A percentile compares a stretch with the other conserved stretches of the same genome.
phyloP scores from a whole-genome alignment of 2,888 invertebrate genomes.

The Heteromyza rotundicornis region DNA sequence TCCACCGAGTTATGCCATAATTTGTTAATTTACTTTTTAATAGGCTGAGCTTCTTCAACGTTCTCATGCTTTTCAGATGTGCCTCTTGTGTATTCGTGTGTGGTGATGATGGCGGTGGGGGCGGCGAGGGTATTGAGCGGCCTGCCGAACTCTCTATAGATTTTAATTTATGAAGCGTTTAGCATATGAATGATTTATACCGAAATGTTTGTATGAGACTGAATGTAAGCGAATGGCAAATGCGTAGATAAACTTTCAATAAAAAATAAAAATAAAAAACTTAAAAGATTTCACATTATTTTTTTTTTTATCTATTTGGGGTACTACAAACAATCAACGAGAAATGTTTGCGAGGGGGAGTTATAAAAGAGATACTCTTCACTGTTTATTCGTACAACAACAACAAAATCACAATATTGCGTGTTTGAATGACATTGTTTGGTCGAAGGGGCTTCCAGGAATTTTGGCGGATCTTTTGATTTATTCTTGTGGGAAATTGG shows the following conservation, averaged over 20 bases:
- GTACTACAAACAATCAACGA: no score
- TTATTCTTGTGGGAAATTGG: conserved; percentile 33
- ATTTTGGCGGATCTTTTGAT: conserved; percentile 50
- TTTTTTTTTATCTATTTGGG: no score
- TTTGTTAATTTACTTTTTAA: conserved; percentile 4
- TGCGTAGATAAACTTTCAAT: conserved; percentile 38
- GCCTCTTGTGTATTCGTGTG: not conserved
- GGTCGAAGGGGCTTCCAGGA: conserved; percentile 44
- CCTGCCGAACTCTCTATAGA: conserved; percentile 7
- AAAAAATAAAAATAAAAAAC: not conserved
- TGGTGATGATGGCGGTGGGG: not conserved
- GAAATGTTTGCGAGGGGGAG: no score
- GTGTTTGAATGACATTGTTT: not conserved
- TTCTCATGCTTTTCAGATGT: not conserved
- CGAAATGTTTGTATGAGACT: conserved; percentile 24
- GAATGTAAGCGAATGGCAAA: conserved; percentile 35
- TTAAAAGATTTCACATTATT: no score
- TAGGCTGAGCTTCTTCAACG: not conserved
- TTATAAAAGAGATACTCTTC: not conserved
- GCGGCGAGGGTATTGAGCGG: not conserved
- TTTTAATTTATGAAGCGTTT: conserved; percentile 31
- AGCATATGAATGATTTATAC: conserved; percentile 47
- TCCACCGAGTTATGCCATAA: not conserved
- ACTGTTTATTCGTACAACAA: no score
- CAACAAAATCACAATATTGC: not conserved